Evolutionary conservation across 92 coral and sea anemone species (phyloP).

Genomic region (Plumapathes pennacea): DNA sequence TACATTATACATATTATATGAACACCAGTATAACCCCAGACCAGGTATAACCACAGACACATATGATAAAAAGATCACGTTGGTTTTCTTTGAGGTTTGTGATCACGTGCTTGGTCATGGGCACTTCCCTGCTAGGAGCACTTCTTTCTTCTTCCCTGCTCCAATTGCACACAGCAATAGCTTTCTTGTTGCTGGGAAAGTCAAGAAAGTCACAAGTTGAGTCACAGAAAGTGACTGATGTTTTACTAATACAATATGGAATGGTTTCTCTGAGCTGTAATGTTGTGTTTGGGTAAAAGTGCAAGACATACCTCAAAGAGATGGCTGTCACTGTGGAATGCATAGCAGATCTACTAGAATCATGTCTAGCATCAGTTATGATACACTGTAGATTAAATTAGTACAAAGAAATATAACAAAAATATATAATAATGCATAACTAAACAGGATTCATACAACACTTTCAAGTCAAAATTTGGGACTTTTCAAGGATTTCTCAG

Average conservation of each 20-base stretch:
- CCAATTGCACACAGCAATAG: constrained; percentile 16
- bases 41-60: too few species aligned
- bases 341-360: constrained; percentile 21
- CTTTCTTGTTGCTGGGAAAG: constrained; percentile 22
- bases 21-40: too few species aligned
- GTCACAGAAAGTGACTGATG: too few species aligned
- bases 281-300: not conserved
- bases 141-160: constrained; percentile 11
- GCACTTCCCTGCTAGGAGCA: constrained; percentile 37
- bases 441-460: too few species aligned
- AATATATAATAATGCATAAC: not conserved
- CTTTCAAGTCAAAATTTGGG: too few species aligned
- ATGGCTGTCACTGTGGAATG: constrained; percentile 25
- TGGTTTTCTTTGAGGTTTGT: constrained; percentile 19
- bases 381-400: constrained; percentile 8
- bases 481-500: too few species aligned
- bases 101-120: constrained; percentile 34
- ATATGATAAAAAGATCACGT: too few species aligned
- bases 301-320: constrained; percentile 11
- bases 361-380: constrained; percentile 24
- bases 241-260: too few species aligned
- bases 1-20: not conserved
- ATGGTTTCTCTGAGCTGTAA: too few species aligned
- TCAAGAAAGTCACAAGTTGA: too few species aligned
- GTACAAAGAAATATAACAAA: not conserved